Percentiles rank a stretch among this genome's conserved stretches.
phyloP scores from a whole-genome alignment of 2,888 invertebrate genomes.

The Platyscelio sp. region DNA sequence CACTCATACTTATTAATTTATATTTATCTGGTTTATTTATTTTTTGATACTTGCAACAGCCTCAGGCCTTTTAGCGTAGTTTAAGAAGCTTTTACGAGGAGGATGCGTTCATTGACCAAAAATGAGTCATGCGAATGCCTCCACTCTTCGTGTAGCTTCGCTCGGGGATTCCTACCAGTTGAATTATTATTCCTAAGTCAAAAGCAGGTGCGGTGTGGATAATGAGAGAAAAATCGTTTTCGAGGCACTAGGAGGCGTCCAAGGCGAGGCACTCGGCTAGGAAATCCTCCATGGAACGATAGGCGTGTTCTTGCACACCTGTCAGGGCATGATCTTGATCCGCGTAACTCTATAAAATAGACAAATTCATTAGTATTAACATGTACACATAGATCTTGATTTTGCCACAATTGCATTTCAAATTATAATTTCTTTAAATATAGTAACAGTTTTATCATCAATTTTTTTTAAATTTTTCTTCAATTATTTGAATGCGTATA shows the following conservation, averaged over 20 bases:
- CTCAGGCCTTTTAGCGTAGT: constrained; percentile 64
- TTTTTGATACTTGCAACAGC: constrained; percentile 65
- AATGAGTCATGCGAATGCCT: constrained; percentile 45
- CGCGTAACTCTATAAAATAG: constrained; percentile 92
- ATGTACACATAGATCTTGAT: no score
- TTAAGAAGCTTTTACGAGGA: constrained; percentile 60
- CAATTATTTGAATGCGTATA: no score
- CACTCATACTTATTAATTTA: constrained; percentile 15
- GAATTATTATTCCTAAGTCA: constrained; percentile 62
- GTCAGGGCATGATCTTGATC: constrained; percentile 95
- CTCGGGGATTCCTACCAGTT: constrained; percentile 55
- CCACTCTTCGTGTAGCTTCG: constrained; percentile 48
- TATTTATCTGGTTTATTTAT: constrained; percentile 38
- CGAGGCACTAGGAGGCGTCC: constrained; percentile 88
- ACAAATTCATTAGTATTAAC: neutral
- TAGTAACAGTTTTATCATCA: no score
- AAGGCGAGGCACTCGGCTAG: constrained; percentile 95
- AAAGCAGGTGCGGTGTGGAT: constrained; percentile 79
- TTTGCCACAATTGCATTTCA: no score
- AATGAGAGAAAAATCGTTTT: constrained; percentile 80
- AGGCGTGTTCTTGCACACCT: constrained; percentile 96
- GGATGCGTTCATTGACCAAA: constrained; percentile 49
- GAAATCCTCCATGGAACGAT: constrained; percentile 97
- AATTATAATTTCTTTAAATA: no score
- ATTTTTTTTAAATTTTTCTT: no score